Base-by-base conservation (phyloP, 2,888 invertebrate genomes). In the Xanthorhoe designata region DNA sequence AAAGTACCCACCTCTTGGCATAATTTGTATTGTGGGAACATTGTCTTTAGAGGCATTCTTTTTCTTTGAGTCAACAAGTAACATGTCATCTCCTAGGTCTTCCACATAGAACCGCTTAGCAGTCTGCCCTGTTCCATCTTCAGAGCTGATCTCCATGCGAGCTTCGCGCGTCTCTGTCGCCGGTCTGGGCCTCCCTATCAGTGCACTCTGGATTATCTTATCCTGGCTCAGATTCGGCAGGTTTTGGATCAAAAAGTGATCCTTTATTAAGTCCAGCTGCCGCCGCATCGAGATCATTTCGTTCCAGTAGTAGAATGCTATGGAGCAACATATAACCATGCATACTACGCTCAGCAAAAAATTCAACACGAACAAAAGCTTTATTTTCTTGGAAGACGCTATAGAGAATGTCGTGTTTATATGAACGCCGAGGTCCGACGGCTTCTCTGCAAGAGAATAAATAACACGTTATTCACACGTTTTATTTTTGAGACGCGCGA, bases 301-400 rank as follows among this genome's bases (percentile, higher is more conserved):
- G 66, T 88, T 91, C 90, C 91, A 92, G 75, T 87, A 92, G 75
- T 90, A 92, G 74, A 90, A 90, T 50, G 90, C 90, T 55, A 91
- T 83, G 13, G 87, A 86, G 75, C 88, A 86, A 73, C 90, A 88
- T 70, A 91, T 78, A 58, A 88, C 80, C 84, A 92, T 87, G 78
- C 91, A 91, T 32, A 90, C 75, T 29, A 91, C 79, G 74, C 89
- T 88, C 69, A 92, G 80, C 74, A 92, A 84, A 82, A 92, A 90
- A 82, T 90, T 92, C 59, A 92, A 76, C 61, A 91, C 78, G 78
- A 92, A 90, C 78, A 92, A 81, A 71, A 91, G 82, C 82, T 86
- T 91, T 75, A 92, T 87, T 89, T 92, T 92, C 90, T 90, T 92
- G 82, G 91, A 91, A 88, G 92, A 91, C 87, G 90, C 91, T 81